These are phyloP conservation scores for Zosterops japonicus DNA, from an alignment of 2,113 vertebrate species.

Conservation along the genomic window DNA sequence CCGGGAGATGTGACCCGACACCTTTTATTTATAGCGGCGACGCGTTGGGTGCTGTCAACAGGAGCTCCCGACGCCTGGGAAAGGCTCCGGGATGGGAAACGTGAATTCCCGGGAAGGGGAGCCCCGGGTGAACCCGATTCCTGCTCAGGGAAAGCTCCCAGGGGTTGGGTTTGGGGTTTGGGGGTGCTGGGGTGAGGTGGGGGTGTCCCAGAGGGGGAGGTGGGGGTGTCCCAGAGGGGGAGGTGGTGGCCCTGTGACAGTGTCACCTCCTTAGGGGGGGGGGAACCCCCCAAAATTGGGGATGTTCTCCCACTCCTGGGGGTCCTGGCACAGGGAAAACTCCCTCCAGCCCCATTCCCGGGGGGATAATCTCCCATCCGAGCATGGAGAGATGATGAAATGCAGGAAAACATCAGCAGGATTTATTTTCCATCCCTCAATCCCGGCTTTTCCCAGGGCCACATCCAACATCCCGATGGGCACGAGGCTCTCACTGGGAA, in stretches of 20 bases:
- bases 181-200: neutral
- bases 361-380: too few species aligned
- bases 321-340: neutral
- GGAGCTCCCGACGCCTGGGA: neutral
- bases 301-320: neutral
- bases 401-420: neutral
- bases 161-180: neutral
- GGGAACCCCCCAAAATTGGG: neutral
- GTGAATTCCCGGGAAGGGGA: neutral
- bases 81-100: neutral
- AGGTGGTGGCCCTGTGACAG: neutral
- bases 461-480: neutral
- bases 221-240: rapidly evolving
- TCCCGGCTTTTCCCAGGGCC: neutral
- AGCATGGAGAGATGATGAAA: rapidly evolving
- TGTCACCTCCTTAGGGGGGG: neutral
- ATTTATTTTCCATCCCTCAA: neutral
- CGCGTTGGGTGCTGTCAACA: neutral
- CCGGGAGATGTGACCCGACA: neutral
- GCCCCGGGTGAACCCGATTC: neutral
- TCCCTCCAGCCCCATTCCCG: neutral
- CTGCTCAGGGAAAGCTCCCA: rapidly evolving
- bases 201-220: too few species aligned
- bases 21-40: neutral
- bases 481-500: rapidly evolving